These are phyloP conservation scores for Clusia tigrina DNA, from an alignment of 2,888 invertebrate species.

Conservation along the genomic window DNA sequence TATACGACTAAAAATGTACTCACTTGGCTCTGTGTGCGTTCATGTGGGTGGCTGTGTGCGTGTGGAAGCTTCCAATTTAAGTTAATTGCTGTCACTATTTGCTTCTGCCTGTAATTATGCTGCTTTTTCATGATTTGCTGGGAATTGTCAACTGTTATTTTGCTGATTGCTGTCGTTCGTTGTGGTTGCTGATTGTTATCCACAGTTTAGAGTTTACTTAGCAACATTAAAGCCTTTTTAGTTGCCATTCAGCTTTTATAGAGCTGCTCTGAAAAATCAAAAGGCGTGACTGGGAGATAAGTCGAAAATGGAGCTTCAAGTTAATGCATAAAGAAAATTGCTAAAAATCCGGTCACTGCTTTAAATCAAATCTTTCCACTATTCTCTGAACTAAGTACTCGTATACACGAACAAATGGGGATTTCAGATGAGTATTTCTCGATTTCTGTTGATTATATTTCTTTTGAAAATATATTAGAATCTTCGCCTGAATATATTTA, in stretches of 20 bases:
- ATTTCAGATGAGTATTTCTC: too few species aligned
- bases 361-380: too few species aligned
- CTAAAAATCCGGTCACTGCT: too few species aligned
- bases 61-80: conserved; percentile 20
- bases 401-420: too few species aligned
- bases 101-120: neutral
- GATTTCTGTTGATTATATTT: too few species aligned
- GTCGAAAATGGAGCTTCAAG: neutral
- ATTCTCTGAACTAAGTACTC: too few species aligned
- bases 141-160: conserved; percentile 15
- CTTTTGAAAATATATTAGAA: too few species aligned
- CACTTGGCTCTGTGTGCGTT: neutral
- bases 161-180: neutral
- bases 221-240: conserved; percentile 11
- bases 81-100: conserved; percentile 21
- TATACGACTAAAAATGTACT: neutral
- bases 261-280: conserved; percentile 6
- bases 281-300: conserved; percentile 4
- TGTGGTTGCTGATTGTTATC: conserved; percentile 4
- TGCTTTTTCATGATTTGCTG: neutral
- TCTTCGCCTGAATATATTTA: too few species aligned
- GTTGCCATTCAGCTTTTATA: neutral
- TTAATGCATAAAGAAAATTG: too few species aligned
- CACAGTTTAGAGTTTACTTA: conserved; percentile 10
- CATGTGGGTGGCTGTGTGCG: conserved; percentile 5